Conservation (phyloP, 2,797 vertebrate genomes). For the Craterocephalus amniculus region DNA sequence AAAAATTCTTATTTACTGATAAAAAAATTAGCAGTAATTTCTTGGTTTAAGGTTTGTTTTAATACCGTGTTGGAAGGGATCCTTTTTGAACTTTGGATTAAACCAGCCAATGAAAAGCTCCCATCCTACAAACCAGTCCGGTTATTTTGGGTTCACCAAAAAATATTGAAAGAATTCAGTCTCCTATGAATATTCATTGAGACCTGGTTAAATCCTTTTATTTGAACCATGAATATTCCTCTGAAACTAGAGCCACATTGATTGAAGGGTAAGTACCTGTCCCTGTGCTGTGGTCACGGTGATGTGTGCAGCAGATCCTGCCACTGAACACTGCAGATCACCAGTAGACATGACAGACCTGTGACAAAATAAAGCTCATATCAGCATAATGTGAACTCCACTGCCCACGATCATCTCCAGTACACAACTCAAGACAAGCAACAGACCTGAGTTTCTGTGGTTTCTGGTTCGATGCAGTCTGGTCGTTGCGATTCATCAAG, state of each 20-base stretch:
- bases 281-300: conserved; percentile 87
- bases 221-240: no score
- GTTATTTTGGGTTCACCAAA: no score
- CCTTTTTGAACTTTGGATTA: no score
- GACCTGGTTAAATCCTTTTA: no score
- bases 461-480: background rate
- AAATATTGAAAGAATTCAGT: no score
- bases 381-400: background rate
- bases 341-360: conserved; percentile 65
- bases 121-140: no score
- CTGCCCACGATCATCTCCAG: background rate
- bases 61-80: no score
- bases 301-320: conserved; percentile 64
- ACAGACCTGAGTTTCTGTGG: conserved; percentile 66
- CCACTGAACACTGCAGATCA: conserved; percentile 58
- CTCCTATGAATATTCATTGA: no score
- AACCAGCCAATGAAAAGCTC: no score
- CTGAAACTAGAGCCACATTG: background rate
- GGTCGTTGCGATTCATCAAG: conserved; percentile 48
- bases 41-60: no score
- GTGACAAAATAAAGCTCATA: background rate
- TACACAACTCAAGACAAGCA: background rate
- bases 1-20: no score
- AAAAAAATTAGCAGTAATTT: no score
- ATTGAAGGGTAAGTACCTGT: conserved; percentile 71